Conservation (phyloP, 2,113 vertebrate genomes). For the Todiramphus saurophagus region DNA sequence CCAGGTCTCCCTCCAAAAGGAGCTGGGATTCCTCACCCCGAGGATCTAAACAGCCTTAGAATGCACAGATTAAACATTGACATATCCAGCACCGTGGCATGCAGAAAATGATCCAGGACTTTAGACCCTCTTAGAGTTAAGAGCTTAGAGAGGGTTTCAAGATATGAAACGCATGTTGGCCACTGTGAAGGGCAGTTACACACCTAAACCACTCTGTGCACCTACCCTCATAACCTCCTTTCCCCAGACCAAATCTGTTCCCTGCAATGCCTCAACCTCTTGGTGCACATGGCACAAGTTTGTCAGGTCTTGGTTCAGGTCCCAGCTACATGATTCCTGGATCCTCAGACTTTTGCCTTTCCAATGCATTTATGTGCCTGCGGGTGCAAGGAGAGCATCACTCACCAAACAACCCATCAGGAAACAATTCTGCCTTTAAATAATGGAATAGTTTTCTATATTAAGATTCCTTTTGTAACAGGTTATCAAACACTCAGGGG, state of each 20-base stretch:
- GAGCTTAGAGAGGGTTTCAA: background rate
- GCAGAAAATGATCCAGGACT: background rate
- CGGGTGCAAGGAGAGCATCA: background rate
- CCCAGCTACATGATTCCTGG: background rate
- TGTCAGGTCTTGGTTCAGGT: background rate
- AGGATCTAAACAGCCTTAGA: background rate
- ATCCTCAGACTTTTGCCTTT: background rate
- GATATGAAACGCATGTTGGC: background rate
- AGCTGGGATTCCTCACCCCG: background rate
- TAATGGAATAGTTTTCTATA: background rate
- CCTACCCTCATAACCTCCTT: background rate
- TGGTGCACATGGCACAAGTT: background rate
- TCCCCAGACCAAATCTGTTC: background rate
- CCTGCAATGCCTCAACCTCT: background rate
- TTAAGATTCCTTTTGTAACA: background rate
- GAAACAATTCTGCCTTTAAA: background rate
- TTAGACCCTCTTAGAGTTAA: background rate
- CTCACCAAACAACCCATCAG: background rate
- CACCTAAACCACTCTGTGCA: background rate
- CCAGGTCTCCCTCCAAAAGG: background rate
- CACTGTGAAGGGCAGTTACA: background rate
- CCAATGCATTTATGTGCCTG: background rate
- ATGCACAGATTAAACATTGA: slow-evolving; percentile 50
- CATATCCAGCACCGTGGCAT: background rate
- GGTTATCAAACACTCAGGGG: background rate